Percentiles rank a stretch among this genome's conserved stretches.
These are phyloP conservation scores for Petrophora chlorosata DNA, from an alignment of 2,888 invertebrate genomes.

Conservation along the genomic window DNA sequence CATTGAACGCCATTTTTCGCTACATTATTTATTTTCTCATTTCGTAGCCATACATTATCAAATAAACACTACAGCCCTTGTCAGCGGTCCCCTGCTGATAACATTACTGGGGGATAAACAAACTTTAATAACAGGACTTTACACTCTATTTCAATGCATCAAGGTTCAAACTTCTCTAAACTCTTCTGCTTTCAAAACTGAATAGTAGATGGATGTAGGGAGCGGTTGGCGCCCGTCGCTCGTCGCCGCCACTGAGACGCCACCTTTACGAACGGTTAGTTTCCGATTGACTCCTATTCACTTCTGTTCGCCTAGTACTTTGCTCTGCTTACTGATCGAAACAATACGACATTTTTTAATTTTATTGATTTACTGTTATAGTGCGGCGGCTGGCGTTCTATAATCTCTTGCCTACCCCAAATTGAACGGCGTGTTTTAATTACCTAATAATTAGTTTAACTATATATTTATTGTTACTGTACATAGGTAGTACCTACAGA, in stretches of 20 bases:
- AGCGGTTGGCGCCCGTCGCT: conserved; percentile 26
- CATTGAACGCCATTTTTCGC: conserved; percentile 12
- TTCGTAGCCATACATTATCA: conserved; percentile 32
- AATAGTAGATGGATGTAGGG: conserved; percentile 24
- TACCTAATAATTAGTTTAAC: no score
- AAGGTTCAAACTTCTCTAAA: conserved; percentile 6
- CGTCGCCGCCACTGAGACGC: conserved; percentile 40
- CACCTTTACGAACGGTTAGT: conserved; percentile 26
- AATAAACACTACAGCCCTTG: conserved; percentile 45
- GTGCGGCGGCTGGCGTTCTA: no score
- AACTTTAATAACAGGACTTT: conserved; percentile 4
- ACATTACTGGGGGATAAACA: conserved; percentile 35
- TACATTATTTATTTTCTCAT: conserved; percentile 28
- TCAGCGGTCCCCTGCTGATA: conserved; percentile 39
- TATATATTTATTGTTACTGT: no score
- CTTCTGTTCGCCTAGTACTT: conserved; percentile 39
- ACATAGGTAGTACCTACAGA: no score
- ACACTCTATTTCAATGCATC: conserved; percentile 14
- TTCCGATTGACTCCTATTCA: conserved; percentile 22
- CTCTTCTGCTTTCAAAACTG: not conserved
- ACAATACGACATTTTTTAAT: conserved; percentile 27
- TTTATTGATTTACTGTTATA: no score
- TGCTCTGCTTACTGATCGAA: conserved; percentile 29
- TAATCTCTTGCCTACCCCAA: no score
- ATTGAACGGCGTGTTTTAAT: no score